Percentiles rank a stretch among this genome's conserved stretches.
These are phyloP conservation scores for Dendrophyllia cribrosa DNA, from an alignment of 64 coral and sea anemone species.

Conservation along the genomic window DNA sequence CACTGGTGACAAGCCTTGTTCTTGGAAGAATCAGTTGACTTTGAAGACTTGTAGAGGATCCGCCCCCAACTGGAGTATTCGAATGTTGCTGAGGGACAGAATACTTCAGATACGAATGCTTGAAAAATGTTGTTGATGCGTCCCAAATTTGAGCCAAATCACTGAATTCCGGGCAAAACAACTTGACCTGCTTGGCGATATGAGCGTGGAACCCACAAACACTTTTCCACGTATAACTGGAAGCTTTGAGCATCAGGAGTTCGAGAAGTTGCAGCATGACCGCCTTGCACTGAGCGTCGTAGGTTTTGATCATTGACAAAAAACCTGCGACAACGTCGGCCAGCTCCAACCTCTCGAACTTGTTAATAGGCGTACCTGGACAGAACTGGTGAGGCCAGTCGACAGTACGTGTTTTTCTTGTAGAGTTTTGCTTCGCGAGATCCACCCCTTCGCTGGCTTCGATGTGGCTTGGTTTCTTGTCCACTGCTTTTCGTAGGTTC, in stretches of 20 bases:
- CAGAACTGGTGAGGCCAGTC: background rate
- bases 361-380: background rate
- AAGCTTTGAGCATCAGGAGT: background rate
- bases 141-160: background rate
- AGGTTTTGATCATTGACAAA: background rate
- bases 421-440: too few relatives aligned
- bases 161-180: conserved; percentile 22
- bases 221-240: conserved; percentile 28
- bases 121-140: background rate
- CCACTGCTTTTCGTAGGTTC: too few relatives aligned
- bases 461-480: too few relatives aligned
- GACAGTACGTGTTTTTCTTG: background rate
- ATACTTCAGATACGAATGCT: background rate
- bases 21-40: background rate
- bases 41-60: background rate
- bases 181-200: background rate
- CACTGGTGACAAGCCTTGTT: background rate
- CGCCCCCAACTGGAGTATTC: background rate
- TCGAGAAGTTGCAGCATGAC: background rate
- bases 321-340: background rate
- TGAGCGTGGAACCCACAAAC: conserved; percentile 15
- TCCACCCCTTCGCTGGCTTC: too few relatives aligned
- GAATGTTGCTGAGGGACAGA: background rate
- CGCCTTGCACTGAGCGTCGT: background rate
- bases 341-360: background rate